Percentiles rank a stretch among this genome's conserved stretches.
These are phyloP conservation scores for Phocides pigmalion DNA, from an alignment of 1,140 invertebrate species.

Conservation along the genomic window DNA sequence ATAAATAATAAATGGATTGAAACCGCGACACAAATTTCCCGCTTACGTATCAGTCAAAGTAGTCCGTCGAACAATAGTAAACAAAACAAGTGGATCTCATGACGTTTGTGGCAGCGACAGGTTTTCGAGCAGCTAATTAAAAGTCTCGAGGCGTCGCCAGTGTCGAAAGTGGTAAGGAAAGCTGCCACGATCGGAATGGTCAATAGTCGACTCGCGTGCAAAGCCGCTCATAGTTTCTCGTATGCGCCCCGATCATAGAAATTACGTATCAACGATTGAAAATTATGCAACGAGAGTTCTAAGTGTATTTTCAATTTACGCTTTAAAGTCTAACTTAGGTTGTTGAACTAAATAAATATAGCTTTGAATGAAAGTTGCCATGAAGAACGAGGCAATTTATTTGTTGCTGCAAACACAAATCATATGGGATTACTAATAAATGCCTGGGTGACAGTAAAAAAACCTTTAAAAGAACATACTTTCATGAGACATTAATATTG, in stretches of 20 bases:
- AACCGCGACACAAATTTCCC: not conserved
- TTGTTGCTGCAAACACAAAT: too few relatives aligned
- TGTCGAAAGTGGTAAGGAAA: constrained; percentile 76
- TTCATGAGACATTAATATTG: constrained; percentile 16
- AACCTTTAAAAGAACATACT: constrained; percentile 1
- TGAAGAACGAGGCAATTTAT: too few relatives aligned
- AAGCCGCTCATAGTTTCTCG: constrained; percentile 57
- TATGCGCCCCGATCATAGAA: constrained; percentile 36
- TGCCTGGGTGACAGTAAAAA: not conserved
- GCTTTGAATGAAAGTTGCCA: not conserved
- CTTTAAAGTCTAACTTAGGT: too few relatives aligned
- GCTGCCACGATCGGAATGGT: constrained; percentile 67
- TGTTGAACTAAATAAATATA: not conserved
- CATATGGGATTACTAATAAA: not conserved
- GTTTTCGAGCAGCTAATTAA: constrained; percentile 63
- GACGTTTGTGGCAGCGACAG: constrained; percentile 37
- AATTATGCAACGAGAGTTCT: constrained; percentile 28
- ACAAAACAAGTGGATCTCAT: constrained; percentile 34
- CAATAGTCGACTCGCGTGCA: constrained; percentile 68
- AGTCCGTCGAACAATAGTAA: constrained; percentile 15
- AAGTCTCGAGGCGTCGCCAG: constrained; percentile 62
- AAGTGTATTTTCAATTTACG: not conserved
- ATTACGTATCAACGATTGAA: constrained; percentile 26
- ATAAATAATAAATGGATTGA: not conserved
- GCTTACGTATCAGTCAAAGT: not conserved